These are phyloP conservation scores for Lethenteron reissneri DNA, from an alignment of 2,113 vertebrate genomes.

Conservation along the genomic window DNA sequence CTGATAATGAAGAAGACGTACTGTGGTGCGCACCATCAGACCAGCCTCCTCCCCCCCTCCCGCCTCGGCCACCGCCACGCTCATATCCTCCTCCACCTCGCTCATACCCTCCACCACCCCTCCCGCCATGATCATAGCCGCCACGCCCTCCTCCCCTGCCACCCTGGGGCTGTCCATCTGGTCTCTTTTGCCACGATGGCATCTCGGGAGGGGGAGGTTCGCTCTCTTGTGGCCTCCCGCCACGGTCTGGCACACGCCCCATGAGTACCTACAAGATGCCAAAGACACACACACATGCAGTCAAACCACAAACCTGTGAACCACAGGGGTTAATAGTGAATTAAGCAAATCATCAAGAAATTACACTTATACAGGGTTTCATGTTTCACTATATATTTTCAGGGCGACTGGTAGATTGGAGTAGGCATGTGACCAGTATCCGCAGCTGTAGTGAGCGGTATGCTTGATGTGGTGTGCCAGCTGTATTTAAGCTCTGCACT, in stretches of 20 bases:
- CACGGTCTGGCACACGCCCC: constrained; percentile 86
- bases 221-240: constrained; percentile 84
- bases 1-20: not conserved
- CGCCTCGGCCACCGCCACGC: not conserved
- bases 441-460: not conserved
- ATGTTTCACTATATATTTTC: too few relatives aligned
- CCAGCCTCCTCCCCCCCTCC: constrained; percentile 1
- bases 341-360: not conserved
- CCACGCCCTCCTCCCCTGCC: constrained; percentile 21
- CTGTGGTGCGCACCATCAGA: constrained; percentile 5
- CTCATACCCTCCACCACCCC: constrained; percentile 35
- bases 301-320: too few relatives aligned
- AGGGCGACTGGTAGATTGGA: not conserved
- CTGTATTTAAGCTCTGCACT: too few relatives aligned
- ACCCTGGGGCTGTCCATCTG: constrained; percentile 25
- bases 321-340: not conserved
- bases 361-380: not conserved
- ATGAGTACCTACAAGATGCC: constrained; percentile 47
- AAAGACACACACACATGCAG: not conserved
- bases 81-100: constrained; percentile 26
- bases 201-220: constrained; percentile 90
- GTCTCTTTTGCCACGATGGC: constrained; percentile 92
- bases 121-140: constrained; percentile 38
- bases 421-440: not conserved
- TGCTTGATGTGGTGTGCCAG: not conserved